Conservation (phyloP, 2,888 invertebrate genomes). For the Drosophila macrospina region DNA sequence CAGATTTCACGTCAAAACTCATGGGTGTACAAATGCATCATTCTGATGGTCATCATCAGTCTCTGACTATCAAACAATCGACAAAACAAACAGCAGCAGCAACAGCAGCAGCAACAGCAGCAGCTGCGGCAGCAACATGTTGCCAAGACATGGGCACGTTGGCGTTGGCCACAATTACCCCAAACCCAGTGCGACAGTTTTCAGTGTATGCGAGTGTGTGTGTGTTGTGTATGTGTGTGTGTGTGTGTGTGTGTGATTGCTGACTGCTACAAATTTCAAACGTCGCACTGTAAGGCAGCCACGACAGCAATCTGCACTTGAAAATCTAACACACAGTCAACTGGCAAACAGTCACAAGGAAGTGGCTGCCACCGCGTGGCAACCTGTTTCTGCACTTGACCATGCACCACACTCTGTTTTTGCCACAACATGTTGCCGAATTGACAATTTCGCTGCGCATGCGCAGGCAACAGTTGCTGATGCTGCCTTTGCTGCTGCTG, state of each 20-base stretch:
- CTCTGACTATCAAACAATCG: conserved; percentile 83
- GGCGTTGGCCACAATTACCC: conserved; percentile 76
- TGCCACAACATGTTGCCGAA: conserved; percentile 81
- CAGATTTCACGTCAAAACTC: conserved; percentile 84
- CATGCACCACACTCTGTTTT: conserved; percentile 48
- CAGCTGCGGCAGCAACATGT: conserved; percentile 46
- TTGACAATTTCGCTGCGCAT: conserved; percentile 75
- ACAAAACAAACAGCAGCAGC: conserved; percentile 62
- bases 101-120: conserved; percentile 27
- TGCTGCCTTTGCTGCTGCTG: conserved; percentile 36
- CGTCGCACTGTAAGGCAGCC: conserved; percentile 64
- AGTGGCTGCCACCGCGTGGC: conserved; percentile 64
- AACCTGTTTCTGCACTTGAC: conserved; percentile 82
- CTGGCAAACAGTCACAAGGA: conserved; percentile 59
- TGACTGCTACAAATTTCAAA: conserved; percentile 81
- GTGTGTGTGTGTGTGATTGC: conserved; percentile 57
- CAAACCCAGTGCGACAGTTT: conserved; percentile 54
- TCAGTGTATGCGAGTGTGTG: conserved; percentile 8
- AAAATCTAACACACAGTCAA: conserved; percentile 62
- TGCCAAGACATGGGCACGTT: conserved; percentile 57
- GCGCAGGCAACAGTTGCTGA: conserved; percentile 54
- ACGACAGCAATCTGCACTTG: conserved; percentile 71
- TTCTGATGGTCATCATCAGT: conserved; percentile 85
- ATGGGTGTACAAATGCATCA: conserved; percentile 84
- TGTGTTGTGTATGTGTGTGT: conserved; percentile 22